Evolutionary conservation across 1,140 invertebrate genomes (phyloP), one percentile per base, ranked within the genome.

Genomic region (Oppia nitens): DNA sequence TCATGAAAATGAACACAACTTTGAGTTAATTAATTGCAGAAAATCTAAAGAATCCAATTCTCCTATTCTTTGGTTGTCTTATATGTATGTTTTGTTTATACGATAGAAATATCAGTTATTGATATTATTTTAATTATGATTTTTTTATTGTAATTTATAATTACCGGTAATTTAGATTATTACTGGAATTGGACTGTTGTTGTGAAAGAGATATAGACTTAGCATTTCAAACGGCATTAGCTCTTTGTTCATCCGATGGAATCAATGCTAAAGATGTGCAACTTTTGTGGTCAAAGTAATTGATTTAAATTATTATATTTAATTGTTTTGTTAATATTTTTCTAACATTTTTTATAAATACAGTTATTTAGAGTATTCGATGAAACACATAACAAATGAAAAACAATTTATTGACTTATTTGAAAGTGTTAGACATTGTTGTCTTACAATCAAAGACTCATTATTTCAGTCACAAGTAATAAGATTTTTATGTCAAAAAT

Each of bases 251-350:
- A 9, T 9, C 17, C 17, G 32, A 40, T 9, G 17, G 17, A 17
- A 52, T 11, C 11, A 47, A 23, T 28, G 6, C 20, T 24, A 2
- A 49, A n/a, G 51, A 49, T 21, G 9, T 4, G 14, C 47, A 57
- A 24, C 3, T 57, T 49, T 40, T 57, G 2, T 57, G 47, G 56
- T 27, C 48, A 45, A 57, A 57, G 56, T 57, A 2, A 51, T 11
- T 40, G 6, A 40, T 40, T 40, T 40, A 6, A 40, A 9, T 17
- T 40, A 6, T 40, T 40, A 40, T 17, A 6, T 6, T 40, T 9
- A 40, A 6, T 40, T 40, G 17, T 40, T 40, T 40, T n/a, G n/a
- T n/a, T 40, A 9, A 40, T 17, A 40, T 40, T 17, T 40, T 9
- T 40, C 6, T 40, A 40, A 40, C n/a, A 40, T 40, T 40, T 40